These are phyloP conservation scores for Zaprionus ghesquierei DNA, from an alignment of 1,140 invertebrate genomes.

Conservation along the genomic window DNA sequence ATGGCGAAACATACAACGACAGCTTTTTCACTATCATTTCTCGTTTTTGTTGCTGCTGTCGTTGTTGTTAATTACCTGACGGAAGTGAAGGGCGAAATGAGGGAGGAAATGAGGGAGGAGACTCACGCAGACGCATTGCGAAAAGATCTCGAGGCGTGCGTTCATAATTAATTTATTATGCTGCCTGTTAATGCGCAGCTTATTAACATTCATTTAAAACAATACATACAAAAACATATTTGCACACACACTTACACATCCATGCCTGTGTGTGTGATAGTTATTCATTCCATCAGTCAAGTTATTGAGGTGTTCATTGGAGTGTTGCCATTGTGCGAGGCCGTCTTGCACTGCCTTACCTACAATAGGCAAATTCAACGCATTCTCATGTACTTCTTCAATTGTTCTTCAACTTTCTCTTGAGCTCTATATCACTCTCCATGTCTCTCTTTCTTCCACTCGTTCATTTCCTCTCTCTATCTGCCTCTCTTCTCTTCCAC, in stretches of 20 bases:
- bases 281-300: constrained; percentile 19
- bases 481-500: too few species aligned
- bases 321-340: too few species aligned
- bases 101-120: neutral
- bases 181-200: constrained; percentile 23
- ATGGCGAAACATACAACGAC: constrained; percentile 3
- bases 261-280: neutral
- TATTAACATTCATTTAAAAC: constrained; percentile 38
- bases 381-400: too few species aligned
- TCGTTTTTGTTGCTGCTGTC: neutral
- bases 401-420: too few species aligned
- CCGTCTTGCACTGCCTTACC: too few species aligned
- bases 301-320: too few species aligned
- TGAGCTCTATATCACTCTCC: too few species aligned
- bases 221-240: neutral
- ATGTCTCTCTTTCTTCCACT: too few species aligned
- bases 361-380: too few species aligned
- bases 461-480: too few species aligned
- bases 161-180: constrained; percentile 45
- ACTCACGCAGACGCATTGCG: neutral
- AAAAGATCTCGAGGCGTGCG: constrained; percentile 13
- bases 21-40: constrained; percentile 16
- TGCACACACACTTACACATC: neutral
- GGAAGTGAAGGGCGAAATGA: constrained; percentile 18
- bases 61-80: constrained; percentile 44